Conservation (phyloP, 1,140 invertebrate species). For the Yoshiicerus persimilis region DNA sequence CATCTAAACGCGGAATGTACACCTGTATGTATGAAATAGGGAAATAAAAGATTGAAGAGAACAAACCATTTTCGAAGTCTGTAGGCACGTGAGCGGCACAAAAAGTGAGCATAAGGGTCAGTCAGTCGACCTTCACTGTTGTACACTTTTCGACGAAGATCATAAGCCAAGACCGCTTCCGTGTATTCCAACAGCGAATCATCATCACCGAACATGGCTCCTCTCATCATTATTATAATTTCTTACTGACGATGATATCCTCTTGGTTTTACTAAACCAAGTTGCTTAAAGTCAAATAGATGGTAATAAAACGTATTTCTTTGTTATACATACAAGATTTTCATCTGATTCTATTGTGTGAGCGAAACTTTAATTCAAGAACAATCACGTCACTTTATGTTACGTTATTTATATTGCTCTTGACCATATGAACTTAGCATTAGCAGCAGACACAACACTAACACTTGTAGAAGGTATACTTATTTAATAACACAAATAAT, state of each 20-base stretch:
- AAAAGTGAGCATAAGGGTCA: conserved; percentile 46
- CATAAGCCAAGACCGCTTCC: conserved; percentile 45
- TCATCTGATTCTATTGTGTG: background rate
- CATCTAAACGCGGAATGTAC: no score
- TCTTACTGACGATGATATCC: no score
- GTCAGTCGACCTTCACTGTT: conserved; percentile 45
- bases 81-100: conserved; percentile 47
- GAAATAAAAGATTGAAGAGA: background rate
- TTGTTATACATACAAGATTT: no score
- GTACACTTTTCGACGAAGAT: conserved; percentile 44
- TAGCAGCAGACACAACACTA: background rate
- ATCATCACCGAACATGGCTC: conserved; percentile 45
- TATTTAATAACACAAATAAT: background rate
- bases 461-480: background rate
- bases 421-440: background rate
- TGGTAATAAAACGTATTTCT: background rate
- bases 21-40: background rate
- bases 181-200: conserved; percentile 42
- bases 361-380: background rate
- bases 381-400: background rate
- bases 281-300: no score
- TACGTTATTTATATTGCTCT: background rate
- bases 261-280: no score
- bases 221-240: conserved; percentile 31
- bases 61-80: conserved; percentile 44